phyloP scores from a whole-genome alignment of 2,888 invertebrate genomes.

The Acleris holmiana region DNA sequence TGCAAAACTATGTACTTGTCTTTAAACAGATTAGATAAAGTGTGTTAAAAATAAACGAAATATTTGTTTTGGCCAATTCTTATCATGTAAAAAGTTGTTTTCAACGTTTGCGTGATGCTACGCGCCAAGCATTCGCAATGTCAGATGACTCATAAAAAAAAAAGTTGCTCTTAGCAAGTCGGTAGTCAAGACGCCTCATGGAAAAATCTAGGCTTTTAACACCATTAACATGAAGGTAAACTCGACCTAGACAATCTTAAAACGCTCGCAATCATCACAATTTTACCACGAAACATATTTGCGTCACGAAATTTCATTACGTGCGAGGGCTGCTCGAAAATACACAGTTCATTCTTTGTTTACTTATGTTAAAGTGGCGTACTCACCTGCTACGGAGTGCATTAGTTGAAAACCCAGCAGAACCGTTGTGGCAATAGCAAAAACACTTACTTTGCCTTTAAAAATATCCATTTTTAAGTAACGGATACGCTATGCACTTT shows the following conservation, averaged over 20 bases:
- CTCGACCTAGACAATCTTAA: conserved; percentile 8
- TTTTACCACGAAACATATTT: neutral
- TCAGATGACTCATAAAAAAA: conserved; percentile 20
- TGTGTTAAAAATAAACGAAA: too few species aligned
- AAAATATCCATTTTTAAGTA: conserved; percentile 27
- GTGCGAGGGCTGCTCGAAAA: conserved; percentile 28
- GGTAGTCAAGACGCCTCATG: conserved; percentile 4
- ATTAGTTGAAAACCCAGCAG: conserved; percentile 19
- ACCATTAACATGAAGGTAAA: neutral
- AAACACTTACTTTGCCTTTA: conserved; percentile 30
- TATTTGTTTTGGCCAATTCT: too few species aligned
- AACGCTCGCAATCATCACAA: conserved; percentile 14
- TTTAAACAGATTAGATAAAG: too few species aligned
- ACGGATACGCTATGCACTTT: conserved; percentile 31
- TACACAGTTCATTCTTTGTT: conserved; percentile 30
- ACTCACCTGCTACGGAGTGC: conserved; percentile 16
- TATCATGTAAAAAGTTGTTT: too few species aligned
- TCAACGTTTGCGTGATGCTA: too few species aligned
- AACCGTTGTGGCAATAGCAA: conserved; percentile 5
- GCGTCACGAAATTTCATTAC: conserved; percentile 18
- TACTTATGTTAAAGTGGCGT: conserved; percentile 16
- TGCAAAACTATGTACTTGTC: too few species aligned
- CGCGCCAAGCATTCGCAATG: too few species aligned
- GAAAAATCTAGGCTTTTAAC: conserved; percentile 32
- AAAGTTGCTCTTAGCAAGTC: too few species aligned